Evolutionary conservation across 2,888 invertebrate genomes (phyloP), one percentile per base, ranked within the genome.

Genomic region (Sarcophaga subvicina): DNA sequence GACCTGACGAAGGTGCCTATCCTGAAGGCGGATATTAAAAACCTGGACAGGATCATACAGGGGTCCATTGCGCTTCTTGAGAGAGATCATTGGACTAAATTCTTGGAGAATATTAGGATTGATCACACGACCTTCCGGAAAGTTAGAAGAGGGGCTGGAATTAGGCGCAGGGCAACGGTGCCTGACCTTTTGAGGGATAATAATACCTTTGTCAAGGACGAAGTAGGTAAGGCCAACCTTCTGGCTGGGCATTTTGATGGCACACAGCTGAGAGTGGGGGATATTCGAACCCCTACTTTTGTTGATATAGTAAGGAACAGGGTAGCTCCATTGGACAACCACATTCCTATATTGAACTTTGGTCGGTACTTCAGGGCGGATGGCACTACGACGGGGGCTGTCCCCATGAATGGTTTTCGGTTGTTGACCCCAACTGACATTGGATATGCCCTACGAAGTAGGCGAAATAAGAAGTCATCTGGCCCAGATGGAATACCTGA

Each of bases 401-500:
- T 37, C 6, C 5, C 14, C 0, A 4, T 37, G 1, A 4, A 20
- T 0, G 20, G 8, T 0, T 4, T 4, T 10, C 10, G 20, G 2
- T 22, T 69, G 11, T 6, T 77, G 3, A n/a, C n/a, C 0, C 45
- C 45, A 2, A 14, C 4, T 2, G 54, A 59, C 4, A 27, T 77
- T 37, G 17, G 45, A 3, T 1, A 1, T 45, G 70, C 62, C 2
- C 3, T 78, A 0, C 22, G 5, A 3, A n/a, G 6, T 11, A 69
- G 78, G 8, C n/a, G 4, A 2, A 47, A 45, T 6, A 45, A 47
- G 6, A 69, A 25, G 37, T 63, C 78, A 2, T 11, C 22, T 22
- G 27, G 69, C 1, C 12, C 5, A 6, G 78, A 78, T 45, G 17
- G 60, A 0, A 17, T 78, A 0, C 69, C 78, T 6, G 78, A 78